phyloP scores from a whole-genome alignment of 2,888 invertebrate genomes.

The Drosophila tanythrix region DNA sequence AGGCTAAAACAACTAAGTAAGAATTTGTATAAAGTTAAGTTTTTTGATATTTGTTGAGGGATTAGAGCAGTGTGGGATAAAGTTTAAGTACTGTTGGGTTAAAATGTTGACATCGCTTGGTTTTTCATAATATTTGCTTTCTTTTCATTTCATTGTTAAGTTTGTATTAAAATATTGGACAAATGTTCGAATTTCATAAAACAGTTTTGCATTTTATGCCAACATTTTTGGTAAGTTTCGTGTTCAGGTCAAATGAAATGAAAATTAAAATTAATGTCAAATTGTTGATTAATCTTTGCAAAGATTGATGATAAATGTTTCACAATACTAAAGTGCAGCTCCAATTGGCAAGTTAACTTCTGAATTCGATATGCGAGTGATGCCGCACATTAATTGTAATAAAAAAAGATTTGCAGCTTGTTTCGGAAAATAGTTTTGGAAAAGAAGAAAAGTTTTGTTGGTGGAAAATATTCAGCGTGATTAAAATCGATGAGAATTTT shows the following conservation, averaged over 20 bases:
- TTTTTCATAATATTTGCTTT: constrained; percentile 44
- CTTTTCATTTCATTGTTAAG: constrained; percentile 35
- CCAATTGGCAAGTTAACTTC: constrained; percentile 9
- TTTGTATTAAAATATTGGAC: constrained; percentile 54
- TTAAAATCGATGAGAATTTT: constrained; percentile 51
- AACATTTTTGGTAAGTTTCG: constrained; percentile 75
- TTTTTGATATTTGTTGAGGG: constrained; percentile 28
- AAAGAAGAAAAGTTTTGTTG: constrained; percentile 38
- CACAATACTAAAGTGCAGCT: constrained; percentile 2
- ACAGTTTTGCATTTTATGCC: constrained; percentile 83
- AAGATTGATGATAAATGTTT: constrained; percentile 4
- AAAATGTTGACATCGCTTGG: constrained; percentile 85
- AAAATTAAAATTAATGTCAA: constrained; percentile 18
- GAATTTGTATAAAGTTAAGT: constrained; percentile 29
- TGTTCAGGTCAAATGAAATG: constrained; percentile 33
- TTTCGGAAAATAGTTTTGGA: constrained; percentile 48
- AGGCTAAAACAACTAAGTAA: constrained; percentile 46
- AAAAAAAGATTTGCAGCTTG: constrained; percentile 34
- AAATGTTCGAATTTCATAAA: constrained; percentile 58
- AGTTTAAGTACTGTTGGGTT: constrained; percentile 70
- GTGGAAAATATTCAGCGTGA: constrained; percentile 42
- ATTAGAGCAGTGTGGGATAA: constrained; percentile 29
- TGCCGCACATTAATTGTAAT: constrained; percentile 15
- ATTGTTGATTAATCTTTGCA: background rate
- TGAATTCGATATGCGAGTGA: background rate